Evolutionary conservation across 2,797 vertebrate species (phyloP).

Genomic region (Gouania willdenowi): DNA sequence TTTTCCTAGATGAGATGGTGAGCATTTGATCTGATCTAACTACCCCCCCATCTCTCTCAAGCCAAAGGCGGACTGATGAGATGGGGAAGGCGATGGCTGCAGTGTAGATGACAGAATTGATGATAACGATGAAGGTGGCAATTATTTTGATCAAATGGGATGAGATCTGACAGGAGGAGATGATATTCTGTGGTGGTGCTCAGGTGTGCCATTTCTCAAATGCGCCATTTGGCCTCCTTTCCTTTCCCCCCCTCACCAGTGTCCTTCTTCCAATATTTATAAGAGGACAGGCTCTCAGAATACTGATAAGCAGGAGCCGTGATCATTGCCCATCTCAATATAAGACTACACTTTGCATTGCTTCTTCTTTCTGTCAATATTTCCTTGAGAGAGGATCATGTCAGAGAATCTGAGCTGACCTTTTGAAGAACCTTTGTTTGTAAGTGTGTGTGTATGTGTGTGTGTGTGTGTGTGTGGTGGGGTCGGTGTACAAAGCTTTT

Average conservation of each 20-base stretch:
- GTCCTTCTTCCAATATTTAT: constrained; percentile 77
- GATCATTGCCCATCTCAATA: constrained; percentile 53
- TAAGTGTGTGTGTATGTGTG: not conserved
- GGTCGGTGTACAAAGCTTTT: constrained; percentile 32
- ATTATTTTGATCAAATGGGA: constrained; percentile 71
- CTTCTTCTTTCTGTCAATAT: constrained; percentile 54
- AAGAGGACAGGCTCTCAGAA: constrained; percentile 57
- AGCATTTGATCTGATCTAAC: constrained; percentile 51
- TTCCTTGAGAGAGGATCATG: constrained; percentile 42
- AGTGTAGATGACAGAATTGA: constrained; percentile 60
- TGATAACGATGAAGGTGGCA: constrained; percentile 65
- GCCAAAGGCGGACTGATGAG: constrained; percentile 51
- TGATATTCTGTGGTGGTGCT: constrained; percentile 60
- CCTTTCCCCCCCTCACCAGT: constrained; percentile 53
- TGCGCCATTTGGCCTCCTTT: constrained; percentile 63
- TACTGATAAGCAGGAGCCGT: constrained; percentile 58
- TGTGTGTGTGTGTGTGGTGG: not conserved
- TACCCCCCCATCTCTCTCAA: constrained; percentile 10
- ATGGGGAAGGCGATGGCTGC: constrained; percentile 45
- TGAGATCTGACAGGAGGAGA: constrained; percentile 69
- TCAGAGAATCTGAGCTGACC: constrained; percentile 58
- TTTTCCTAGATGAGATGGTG: constrained; percentile 45
- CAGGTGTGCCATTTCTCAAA: constrained; percentile 74
- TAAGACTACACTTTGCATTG: constrained; percentile 48
- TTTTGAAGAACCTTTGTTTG: constrained; percentile 50